Evolutionary conservation across 2,888 invertebrate genomes (phyloP), one percentile per base, ranked within the genome.

Genomic region (Campoplex nolae): DNA sequence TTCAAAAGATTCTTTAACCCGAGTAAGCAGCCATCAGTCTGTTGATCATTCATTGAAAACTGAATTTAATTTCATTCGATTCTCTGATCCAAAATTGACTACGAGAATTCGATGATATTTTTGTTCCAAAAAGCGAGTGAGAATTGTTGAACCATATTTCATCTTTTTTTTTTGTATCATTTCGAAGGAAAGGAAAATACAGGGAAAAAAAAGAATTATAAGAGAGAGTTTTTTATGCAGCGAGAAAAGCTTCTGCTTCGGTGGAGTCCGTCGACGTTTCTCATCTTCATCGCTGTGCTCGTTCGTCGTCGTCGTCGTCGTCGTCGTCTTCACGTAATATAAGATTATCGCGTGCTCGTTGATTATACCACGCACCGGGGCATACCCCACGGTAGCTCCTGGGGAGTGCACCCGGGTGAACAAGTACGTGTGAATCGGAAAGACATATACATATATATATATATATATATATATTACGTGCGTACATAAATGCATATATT

Each of bases 391-490:
- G 76, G 67, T 74, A 82, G 70, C 74, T 35, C 54, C 79, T 28
- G 42, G 68, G 67, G 78, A 73, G 75, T 83, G 81, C 68, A 54
- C 81, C 83, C 80, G 32, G 48, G 88, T 86, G 88, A 91, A 90
- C 82, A 71, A 84, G 89, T 89, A 91, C 91, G 91, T 92, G 92
- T 89, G 91, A 92, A 91, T 88, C 85, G 87, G 74, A 85, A 79
- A 87, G 23, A 77, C 56, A 54, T 51, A 51, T n/a, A 54, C 18
- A n/a, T 9, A 58, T 23, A 38, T 6, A 38, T 56, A 11, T 3
- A 13, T n/a, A n/a, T n/a, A n/a, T 9, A 58, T 23, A 38, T 6
- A 38, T 56, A 11, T 3, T 7, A 32, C 16, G 16, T 3, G 16
- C 16, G 16, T 7, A 32, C 6, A 62, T 62, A 62, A 62, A 67